phyloP scores from a whole-genome alignment of 2,797 vertebrate species.

The Geotrypetes seraphini region DNA sequence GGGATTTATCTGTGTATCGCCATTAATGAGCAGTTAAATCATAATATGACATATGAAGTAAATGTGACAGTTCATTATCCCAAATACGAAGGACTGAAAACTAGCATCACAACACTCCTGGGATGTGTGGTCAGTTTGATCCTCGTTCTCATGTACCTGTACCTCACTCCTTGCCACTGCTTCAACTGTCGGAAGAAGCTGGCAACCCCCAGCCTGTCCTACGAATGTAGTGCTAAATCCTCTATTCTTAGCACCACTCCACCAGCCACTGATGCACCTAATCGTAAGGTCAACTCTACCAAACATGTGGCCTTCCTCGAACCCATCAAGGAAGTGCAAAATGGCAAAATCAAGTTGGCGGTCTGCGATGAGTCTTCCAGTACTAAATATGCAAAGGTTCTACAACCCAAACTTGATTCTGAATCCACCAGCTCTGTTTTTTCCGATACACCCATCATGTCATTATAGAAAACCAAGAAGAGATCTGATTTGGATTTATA shows the following conservation, averaged over 20 bases:
- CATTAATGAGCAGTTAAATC: conserved; percentile 45
- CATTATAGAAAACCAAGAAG: conserved; percentile 48
- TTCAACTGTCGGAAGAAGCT: conserved; percentile 48
- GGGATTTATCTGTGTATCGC: conserved; percentile 81
- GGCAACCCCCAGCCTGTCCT: conserved; percentile 38
- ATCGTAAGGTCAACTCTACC: conserved; percentile 75
- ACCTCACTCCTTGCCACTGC: conserved; percentile 74
- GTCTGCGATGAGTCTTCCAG: conserved; percentile 28
- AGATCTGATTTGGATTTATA: no score
- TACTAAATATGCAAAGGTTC: conserved; percentile 37
- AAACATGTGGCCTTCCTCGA: conserved; percentile 93
- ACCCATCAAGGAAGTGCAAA: conserved; percentile 74
- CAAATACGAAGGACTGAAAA: conserved; percentile 58
- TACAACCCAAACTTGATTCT: conserved; percentile 52
- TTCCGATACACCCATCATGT: conserved; percentile 69
- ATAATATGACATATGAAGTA: conserved; percentile 69
- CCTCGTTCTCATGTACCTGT: conserved; percentile 83
- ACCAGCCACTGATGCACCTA: conserved; percentile 60
- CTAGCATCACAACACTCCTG: conserved; percentile 81
- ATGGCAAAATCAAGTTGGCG: conserved; percentile 65
- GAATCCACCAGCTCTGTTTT: conserved; percentile 72
- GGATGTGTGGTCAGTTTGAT: conserved; percentile 80
- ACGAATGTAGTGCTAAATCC: conserved; percentile 75
- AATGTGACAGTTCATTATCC: conserved; percentile 66
- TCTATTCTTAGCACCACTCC: conserved; percentile 78